phyloP scores from a whole-genome alignment of 2,888 invertebrate species.

The Agelastica alni region DNA sequence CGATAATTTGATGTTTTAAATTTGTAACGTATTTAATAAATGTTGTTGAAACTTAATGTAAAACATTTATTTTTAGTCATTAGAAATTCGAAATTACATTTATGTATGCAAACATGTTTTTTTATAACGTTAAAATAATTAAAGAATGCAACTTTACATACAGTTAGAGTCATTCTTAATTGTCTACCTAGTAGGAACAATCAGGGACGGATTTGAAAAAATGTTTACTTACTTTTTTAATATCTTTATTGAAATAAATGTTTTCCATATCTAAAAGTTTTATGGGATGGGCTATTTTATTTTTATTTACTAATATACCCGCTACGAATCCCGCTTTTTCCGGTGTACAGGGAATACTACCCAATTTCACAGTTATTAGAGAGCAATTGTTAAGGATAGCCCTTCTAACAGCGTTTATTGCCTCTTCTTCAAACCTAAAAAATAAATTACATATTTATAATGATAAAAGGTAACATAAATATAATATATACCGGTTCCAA shows the following conservation, averaged over 20 bases:
- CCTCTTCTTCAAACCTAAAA: not conserved
- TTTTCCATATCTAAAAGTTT: constrained; percentile 58
- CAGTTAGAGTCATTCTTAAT: too few relatives aligned
- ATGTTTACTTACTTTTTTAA: constrained; percentile 52
- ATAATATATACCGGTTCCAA: constrained; percentile 53
- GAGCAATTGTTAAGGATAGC: constrained; percentile 56
- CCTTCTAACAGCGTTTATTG: constrained; percentile 49
- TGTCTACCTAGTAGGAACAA: too few relatives aligned
- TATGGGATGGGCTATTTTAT: constrained; percentile 47
- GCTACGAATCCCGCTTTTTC: constrained; percentile 57
- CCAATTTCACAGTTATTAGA: constrained; percentile 56
- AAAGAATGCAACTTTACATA: too few relatives aligned
- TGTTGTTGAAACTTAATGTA: too few relatives aligned
- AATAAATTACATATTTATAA: not conserved
- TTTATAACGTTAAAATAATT: too few relatives aligned
- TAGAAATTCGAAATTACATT: too few relatives aligned
- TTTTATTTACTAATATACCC: constrained; percentile 48
- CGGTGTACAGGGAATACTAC: constrained; percentile 59
- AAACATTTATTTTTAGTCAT: too few relatives aligned
- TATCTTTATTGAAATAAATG: constrained; percentile 56
- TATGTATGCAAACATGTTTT: too few relatives aligned
- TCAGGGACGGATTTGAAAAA: too few relatives aligned
- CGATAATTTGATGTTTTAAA: too few relatives aligned
- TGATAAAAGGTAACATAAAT: too few relatives aligned
- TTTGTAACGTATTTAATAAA: too few relatives aligned